Evolutionary conservation across 2,113 vertebrate species (phyloP).

Genomic region (Phasianus colchicus): DNA sequence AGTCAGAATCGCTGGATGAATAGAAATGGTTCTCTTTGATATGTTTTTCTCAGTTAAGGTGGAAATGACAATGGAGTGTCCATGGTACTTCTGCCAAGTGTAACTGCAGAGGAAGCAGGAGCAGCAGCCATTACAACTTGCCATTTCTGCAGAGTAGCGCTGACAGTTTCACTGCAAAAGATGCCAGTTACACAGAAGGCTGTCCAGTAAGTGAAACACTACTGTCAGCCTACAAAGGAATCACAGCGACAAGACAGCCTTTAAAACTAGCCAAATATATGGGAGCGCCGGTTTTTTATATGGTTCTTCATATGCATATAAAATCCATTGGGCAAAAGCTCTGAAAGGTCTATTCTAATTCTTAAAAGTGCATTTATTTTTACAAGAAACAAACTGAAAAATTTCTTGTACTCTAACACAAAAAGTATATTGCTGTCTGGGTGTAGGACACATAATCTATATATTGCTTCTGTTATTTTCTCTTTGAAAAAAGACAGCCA

Average conservation of each 20-base stretch:
- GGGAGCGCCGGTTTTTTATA: background rate
- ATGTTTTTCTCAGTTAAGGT: slow-evolving; percentile 90
- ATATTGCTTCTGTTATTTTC: background rate
- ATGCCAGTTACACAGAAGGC: background rate
- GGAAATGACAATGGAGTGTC: background rate
- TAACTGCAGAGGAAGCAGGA: background rate
- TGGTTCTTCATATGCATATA: background rate
- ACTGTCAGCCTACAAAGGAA: background rate
- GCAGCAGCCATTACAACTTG: background rate
- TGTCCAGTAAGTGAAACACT: background rate
- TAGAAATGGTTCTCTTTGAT: slow-evolving; percentile 97
- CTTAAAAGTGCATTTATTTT: background rate
- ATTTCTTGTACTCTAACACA: background rate
- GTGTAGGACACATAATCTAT: background rate
- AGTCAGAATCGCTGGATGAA: slow-evolving; percentile 95
- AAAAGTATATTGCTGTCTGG: background rate
- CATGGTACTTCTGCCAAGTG: background rate
- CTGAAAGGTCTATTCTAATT: background rate
- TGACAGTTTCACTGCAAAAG: background rate
- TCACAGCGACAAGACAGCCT: background rate
- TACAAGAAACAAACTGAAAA: background rate
- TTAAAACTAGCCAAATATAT: background rate
- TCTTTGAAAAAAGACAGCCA: background rate
- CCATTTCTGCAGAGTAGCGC: background rate
- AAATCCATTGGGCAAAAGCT: background rate